phyloP scores from a whole-genome alignment of 2,113 vertebrate genomes.

The Puntigrus tetrazona region DNA sequence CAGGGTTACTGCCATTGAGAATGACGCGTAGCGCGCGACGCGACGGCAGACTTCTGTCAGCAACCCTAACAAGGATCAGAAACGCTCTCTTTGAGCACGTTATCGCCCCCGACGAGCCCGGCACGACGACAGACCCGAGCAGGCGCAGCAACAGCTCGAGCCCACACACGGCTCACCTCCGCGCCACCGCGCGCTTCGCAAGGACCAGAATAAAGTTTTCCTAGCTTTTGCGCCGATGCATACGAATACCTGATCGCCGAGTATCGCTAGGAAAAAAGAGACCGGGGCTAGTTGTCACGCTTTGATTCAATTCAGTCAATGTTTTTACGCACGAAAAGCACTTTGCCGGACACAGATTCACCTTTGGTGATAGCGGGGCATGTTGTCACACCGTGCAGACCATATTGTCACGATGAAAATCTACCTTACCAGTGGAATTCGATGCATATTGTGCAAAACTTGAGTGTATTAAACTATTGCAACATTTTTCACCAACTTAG shows the following conservation, averaged over 20 bases:
- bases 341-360: not conserved
- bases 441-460: not conserved
- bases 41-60: not conserved
- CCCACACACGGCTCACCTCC: not conserved
- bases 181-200: too few species aligned
- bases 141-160: constrained; percentile 6
- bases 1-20: not conserved
- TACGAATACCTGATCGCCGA: not conserved
- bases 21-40: not conserved
- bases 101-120: not conserved
- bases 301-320: not conserved
- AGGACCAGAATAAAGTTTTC: not conserved
- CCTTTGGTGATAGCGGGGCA: not conserved
- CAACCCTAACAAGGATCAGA: not conserved
- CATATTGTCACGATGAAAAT: not conserved
- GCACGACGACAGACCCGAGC: constrained; percentile 19
- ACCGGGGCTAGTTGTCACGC: not conserved
- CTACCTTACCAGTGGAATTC: not conserved
- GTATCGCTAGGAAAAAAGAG: not conserved
- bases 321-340: not conserved
- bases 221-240: not conserved
- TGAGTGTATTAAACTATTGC: not conserved
- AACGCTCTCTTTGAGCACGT: not conserved
- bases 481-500: not conserved
- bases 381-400: not conserved